Conservation (phyloP, 1,140 invertebrate genomes). For the Megalonaias nervosa region DNA sequence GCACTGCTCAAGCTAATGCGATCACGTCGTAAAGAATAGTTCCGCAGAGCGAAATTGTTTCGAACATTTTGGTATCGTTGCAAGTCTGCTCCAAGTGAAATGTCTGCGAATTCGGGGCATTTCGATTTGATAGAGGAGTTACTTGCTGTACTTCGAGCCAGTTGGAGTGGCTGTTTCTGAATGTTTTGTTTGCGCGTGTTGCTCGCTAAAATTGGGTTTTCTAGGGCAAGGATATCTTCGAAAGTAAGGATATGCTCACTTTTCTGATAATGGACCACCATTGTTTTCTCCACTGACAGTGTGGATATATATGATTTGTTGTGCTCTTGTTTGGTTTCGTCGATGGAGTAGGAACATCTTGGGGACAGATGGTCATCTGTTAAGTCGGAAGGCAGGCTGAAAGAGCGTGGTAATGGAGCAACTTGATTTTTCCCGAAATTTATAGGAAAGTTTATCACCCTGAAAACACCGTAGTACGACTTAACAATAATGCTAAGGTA, state of each 20-base stretch:
- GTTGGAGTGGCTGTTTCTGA: constrained; percentile 32
- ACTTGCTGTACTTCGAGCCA: constrained; percentile 43
- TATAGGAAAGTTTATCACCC: constrained; percentile 21
- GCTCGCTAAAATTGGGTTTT: constrained; percentile 42
- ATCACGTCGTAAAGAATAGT: constrained; percentile 44
- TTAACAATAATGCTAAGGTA: constrained; percentile 12
- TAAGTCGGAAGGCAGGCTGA: constrained; percentile 20
- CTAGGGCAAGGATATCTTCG: constrained; percentile 43
- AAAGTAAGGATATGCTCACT: constrained; percentile 39
- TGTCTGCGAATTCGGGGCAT: constrained; percentile 49
- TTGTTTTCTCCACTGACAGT: constrained; percentile 6
- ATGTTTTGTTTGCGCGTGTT: constrained; percentile 18
- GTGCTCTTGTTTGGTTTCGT: neutral
- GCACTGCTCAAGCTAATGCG: constrained; percentile 46
- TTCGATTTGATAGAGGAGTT: constrained; percentile 29
- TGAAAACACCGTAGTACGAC: constrained; percentile 28
- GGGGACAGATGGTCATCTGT: neutral
- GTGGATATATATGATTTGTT: neutral
- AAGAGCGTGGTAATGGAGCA: constrained; percentile 8
- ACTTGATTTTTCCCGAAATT: constrained; percentile 26
- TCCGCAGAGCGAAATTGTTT: constrained; percentile 43
- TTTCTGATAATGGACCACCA: constrained; percentile 52
- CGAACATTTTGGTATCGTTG: constrained; percentile 44
- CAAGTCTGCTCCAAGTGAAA: constrained; percentile 49
- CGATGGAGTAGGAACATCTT: neutral